A percentile compares a stretch with the other conserved stretches of the same genome.
Conservation (phyloP, 2,888 invertebrate genomes). For the Polia nebulosa region DNA sequence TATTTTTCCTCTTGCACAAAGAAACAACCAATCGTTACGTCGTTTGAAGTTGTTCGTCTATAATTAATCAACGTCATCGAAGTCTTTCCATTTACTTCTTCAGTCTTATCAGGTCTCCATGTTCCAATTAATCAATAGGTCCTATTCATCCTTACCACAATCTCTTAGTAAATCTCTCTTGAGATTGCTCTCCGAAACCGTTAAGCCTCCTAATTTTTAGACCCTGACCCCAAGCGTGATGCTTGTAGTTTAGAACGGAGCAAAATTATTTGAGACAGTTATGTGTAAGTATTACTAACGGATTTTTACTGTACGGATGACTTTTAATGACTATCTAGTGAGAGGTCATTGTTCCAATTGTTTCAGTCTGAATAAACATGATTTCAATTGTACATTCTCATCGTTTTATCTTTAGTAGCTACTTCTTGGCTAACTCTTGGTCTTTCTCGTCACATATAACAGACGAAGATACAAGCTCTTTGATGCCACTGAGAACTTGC, state of each 20-base stretch:
- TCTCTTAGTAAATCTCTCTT: not conserved
- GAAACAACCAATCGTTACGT: not conserved
- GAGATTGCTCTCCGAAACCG: not conserved
- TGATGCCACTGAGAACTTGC: slow-evolving; percentile 1
- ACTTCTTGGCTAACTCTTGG: not conserved
- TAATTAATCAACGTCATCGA: not conserved
- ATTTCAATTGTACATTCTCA: not conserved
- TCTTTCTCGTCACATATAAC: not conserved
- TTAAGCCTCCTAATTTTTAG: not conserved
- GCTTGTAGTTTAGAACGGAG: slow-evolving; percentile 5
- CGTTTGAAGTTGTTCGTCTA: not conserved
- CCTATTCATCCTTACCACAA: not conserved
- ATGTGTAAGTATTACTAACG: slow-evolving; percentile 17
- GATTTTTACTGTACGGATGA: slow-evolving; percentile 9
- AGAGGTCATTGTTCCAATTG: slow-evolving; percentile 29
- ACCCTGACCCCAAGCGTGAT: not conserved
- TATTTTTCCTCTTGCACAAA: slow-evolving; percentile 18
- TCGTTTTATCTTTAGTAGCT: not conserved
- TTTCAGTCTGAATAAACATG: slow-evolving; percentile 3
- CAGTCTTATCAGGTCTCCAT: not conserved
- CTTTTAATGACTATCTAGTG: not conserved
- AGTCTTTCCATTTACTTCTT: not conserved
- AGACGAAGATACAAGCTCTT: slow-evolving; percentile 1
- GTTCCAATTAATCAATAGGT: not conserved
- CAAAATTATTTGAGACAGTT: slow-evolving; percentile 10